These are phyloP conservation scores for Pristionchus entomophagus DNA, from an alignment of 2,888 invertebrate genomes.

Conservation along the genomic window DNA sequence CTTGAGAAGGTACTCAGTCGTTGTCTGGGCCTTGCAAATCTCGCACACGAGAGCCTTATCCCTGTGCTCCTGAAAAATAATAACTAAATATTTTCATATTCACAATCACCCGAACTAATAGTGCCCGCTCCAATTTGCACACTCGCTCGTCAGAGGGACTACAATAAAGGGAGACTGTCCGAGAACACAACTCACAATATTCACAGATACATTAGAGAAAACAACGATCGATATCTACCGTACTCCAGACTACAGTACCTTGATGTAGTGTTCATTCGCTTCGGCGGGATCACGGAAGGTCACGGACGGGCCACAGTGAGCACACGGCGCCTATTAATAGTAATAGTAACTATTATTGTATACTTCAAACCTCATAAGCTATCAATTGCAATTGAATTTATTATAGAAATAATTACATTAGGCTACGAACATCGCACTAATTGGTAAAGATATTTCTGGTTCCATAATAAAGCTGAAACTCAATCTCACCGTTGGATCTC, in stretches of 20 bases:
- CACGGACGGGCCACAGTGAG: background rate
- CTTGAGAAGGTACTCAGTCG: background rate
- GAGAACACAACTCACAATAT: background rate
- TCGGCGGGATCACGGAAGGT: background rate
- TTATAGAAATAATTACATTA: background rate
- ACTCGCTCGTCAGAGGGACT: background rate
- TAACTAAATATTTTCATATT: background rate
- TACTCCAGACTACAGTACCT: background rate
- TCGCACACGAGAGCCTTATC: background rate
- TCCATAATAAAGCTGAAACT: background rate
- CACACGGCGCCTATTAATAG: background rate
- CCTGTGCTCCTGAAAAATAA: background rate
- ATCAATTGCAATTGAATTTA: background rate
- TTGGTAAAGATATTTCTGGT: background rate
- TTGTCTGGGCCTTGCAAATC: background rate
- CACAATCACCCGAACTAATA: too few species aligned
- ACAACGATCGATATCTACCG: background rate
- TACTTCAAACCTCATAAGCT: background rate
- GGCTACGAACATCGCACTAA: background rate
- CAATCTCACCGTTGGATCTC: background rate
- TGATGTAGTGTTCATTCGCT: background rate
- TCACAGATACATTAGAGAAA: background rate
- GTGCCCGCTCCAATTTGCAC: background rate
- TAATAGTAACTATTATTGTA: background rate
- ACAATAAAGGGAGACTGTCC: background rate